phyloP scores from a whole-genome alignment of 2,113 vertebrate genomes.

The Perccottus glenii region DNA sequence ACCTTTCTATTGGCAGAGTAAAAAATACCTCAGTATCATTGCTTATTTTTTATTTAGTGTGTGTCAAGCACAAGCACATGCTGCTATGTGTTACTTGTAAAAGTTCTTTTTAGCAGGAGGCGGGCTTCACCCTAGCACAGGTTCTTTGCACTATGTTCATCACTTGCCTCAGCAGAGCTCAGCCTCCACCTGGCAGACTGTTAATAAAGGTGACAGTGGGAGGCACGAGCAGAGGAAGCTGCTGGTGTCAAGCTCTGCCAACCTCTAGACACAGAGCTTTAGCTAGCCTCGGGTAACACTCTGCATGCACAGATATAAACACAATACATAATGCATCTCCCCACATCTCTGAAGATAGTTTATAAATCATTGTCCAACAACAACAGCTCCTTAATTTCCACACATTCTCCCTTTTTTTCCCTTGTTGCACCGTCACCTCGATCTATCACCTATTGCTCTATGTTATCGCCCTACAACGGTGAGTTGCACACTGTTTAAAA shows the following conservation, averaged over 20 bases:
- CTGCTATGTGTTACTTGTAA: slow-evolving; percentile 32
- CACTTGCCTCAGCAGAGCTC: slow-evolving; percentile 66
- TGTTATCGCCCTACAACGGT: slow-evolving; percentile 5
- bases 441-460: slow-evolving; percentile 3
- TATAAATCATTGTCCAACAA: slow-evolving; percentile 62
- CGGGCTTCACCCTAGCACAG: slow-evolving; percentile 29
- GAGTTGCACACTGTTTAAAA: slow-evolving; percentile 3
- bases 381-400: slow-evolving; percentile 35
- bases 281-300: slow-evolving; percentile 15
- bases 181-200: slow-evolving; percentile 68
- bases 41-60: neutral
- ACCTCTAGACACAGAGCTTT: slow-evolving; percentile 24
- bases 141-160: slow-evolving; percentile 39
- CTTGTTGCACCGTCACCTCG: slow-evolving; percentile 19
- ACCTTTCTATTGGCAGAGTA: neutral
- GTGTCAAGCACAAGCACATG: neutral
- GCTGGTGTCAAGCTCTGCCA: slow-evolving; percentile 58
- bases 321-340: neutral
- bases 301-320: neutral
- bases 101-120: slow-evolving; percentile 25
- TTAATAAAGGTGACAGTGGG: slow-evolving; percentile 75
- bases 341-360: slow-evolving; percentile 25
- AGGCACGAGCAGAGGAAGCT: slow-evolving; percentile 39
- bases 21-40: neutral
- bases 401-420: slow-evolving; percentile 33